Evolutionary conservation across 2,888 invertebrate species (phyloP).

Genomic region (Stenoptilia bipunctidactyla): DNA sequence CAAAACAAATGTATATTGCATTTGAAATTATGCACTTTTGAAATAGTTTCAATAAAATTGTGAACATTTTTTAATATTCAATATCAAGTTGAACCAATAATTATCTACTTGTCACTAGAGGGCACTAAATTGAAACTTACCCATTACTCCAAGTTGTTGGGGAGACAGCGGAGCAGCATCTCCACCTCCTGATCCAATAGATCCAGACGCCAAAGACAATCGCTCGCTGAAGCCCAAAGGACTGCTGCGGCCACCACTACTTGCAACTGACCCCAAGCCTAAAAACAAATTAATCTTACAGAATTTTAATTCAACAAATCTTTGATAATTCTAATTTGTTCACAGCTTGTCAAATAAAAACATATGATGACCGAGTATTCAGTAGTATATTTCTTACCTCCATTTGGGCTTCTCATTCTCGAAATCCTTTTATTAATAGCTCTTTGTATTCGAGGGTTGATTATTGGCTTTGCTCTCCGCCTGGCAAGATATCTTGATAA

Average conservation of each 20-base stretch:
- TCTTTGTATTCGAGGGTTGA: slow-evolving; percentile 70
- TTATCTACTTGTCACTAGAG: slow-evolving; percentile 22
- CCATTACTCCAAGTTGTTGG: slow-evolving; percentile 91
- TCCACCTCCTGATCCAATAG: slow-evolving; percentile 69
- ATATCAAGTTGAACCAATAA: no score
- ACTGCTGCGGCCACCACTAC: slow-evolving; percentile 75
- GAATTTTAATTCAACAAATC: no score
- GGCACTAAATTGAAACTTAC: slow-evolving; percentile 68
- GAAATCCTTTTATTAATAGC: slow-evolving; percentile 73
- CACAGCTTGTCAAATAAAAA: no score
- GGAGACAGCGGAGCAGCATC: slow-evolving; percentile 80
- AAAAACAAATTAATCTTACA: slow-evolving; percentile 10
- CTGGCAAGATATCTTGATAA: slow-evolving; percentile 85
- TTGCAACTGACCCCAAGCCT: slow-evolving; percentile 76
- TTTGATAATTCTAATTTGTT: no score
- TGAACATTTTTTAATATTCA: no score
- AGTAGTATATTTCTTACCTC: slow-evolving; percentile 37
- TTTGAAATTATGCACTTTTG: no score
- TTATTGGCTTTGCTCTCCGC: slow-evolving; percentile 74
- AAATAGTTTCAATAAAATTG: no score
- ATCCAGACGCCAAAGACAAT: slow-evolving; percentile 77
- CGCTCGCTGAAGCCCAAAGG: slow-evolving; percentile 75
- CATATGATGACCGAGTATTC: no score
- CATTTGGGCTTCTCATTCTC: slow-evolving; percentile 78
- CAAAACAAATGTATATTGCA: no score